Evolutionary conservation across 30 jellyfish, hydroid and myxozoan genomes (phyloP).

Genomic region (Pseudorhiza aurosa): DNA sequence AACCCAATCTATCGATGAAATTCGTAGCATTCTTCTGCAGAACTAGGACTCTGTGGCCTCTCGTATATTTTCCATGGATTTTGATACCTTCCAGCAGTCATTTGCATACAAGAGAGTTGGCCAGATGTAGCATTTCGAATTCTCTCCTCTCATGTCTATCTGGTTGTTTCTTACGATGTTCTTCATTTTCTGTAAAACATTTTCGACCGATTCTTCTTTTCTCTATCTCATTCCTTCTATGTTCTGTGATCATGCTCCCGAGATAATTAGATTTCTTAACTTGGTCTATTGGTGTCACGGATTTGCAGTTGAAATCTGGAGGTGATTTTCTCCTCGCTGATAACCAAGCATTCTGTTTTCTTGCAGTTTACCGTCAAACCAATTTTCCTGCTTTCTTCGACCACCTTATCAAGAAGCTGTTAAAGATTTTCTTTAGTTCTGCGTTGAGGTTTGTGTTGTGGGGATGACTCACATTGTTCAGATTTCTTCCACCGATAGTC

Average conservation of each 20-base stretch:
- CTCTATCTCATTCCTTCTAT: background rate
- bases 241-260: background rate
- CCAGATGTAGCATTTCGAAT: no score
- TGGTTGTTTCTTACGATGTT: no score
- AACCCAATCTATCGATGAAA: no score
- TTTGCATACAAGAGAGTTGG: no score
- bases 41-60: no score
- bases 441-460: slow-evolving; percentile 23
- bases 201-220: no score
- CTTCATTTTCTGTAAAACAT: no score
- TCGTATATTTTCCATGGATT: no score
- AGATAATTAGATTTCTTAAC: background rate
- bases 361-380: background rate
- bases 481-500: slow-evolving; percentile 10
- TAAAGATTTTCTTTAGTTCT: slow-evolving; percentile 13
- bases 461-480: slow-evolving; percentile 11
- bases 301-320: background rate
- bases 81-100: no score
- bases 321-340: background rate
- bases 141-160: no score
- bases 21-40: no score
- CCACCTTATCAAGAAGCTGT: background rate
- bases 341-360: background rate
- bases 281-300: background rate
- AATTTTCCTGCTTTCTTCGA: background rate